Conservation (phyloP, 2,113 vertebrate genomes). For the Perca fluviatilis region DNA sequence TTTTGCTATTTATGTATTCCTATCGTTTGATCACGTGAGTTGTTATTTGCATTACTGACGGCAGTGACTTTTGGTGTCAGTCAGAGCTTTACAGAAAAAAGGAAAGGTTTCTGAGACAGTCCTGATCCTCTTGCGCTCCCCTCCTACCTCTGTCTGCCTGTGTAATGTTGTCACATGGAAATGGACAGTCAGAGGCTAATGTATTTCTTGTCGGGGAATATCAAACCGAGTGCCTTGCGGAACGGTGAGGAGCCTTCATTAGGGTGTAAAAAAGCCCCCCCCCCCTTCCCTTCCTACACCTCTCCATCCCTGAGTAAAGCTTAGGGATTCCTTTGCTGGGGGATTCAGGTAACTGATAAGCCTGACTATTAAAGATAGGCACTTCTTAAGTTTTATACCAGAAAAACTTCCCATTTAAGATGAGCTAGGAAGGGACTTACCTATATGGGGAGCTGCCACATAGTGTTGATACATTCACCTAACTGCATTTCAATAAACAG, state of each 20-base stretch:
- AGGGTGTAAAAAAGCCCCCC: slow-evolving; percentile 13
- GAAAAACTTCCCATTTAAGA: slow-evolving; percentile 6
- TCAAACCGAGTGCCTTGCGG: slow-evolving; percentile 33
- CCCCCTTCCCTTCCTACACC: not conserved
- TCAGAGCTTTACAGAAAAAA: slow-evolving; percentile 13
- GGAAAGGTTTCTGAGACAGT: not conserved
- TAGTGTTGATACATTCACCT: not conserved
- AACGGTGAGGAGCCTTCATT: slow-evolving; percentile 49
- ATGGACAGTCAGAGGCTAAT: slow-evolving; percentile 58
- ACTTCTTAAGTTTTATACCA: slow-evolving; percentile 17
- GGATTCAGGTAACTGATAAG: slow-evolving; percentile 43
- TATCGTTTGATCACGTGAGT: not conserved
- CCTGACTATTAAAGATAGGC: slow-evolving; percentile 18
- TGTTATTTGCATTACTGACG: slow-evolving; percentile 29
- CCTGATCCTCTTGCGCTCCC: slow-evolving; percentile 6
- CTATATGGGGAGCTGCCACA: not conserved
- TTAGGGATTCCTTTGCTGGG: slow-evolving; percentile 35
- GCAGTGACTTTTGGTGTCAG: slow-evolving; percentile 14
- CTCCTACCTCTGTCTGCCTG: slow-evolving; percentile 1
- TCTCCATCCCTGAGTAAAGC: slow-evolving; percentile 44
- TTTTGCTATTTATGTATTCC: not conserved
- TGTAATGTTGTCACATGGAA: slow-evolving; percentile 54
- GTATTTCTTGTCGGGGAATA: slow-evolving; percentile 57
- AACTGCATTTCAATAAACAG: not conserved
- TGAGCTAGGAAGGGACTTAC: not conserved